Percentiles rank a stretch among this genome's conserved stretches.
Evolutionary conservation across 2,113 vertebrate genomes (phyloP).

Genomic region (Struthio camelus): DNA sequence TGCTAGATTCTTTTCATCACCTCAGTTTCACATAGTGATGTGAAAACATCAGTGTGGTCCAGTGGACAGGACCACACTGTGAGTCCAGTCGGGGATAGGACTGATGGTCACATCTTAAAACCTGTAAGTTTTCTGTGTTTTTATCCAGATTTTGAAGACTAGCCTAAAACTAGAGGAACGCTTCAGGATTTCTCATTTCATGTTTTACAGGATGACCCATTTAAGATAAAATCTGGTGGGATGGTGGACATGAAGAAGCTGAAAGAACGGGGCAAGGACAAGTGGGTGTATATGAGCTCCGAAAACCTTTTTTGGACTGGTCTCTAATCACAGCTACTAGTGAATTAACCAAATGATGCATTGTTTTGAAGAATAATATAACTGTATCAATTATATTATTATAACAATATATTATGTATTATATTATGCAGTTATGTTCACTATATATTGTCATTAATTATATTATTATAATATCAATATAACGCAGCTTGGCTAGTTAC

Average conservation of each 20-base stretch:
- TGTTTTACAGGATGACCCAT: slow-evolving; percentile 89
- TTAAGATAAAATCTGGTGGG: slow-evolving; percentile 93
- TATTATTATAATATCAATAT: not conserved
- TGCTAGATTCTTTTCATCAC: not conserved
- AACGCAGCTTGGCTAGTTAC: not conserved
- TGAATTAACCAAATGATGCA: not conserved
- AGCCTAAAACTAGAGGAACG: not conserved
- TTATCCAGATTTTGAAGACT: not conserved
- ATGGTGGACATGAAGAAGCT: slow-evolving; percentile 98
- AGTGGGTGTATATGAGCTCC: slow-evolving; percentile 73
- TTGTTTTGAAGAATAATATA: not conserved
- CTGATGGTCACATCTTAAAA: not conserved
- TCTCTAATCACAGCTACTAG: not conserved
- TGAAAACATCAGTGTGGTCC: not conserved
- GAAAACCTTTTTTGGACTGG: not conserved
- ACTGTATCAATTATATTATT: not conserved
- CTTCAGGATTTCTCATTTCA: not conserved
- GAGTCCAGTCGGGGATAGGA: not conserved
- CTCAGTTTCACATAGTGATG: rapidly evolving
- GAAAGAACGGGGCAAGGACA: slow-evolving; percentile 91
- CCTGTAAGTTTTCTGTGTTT: not conserved
- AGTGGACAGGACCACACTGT: not conserved
- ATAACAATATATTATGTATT: not conserved
- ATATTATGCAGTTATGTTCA: not conserved
- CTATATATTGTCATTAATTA: not conserved